Percentiles rank a stretch among this genome's conserved stretches.
phyloP scores from a whole-genome alignment of 2,113 vertebrate species.

The Prionailurus bengalensis region DNA sequence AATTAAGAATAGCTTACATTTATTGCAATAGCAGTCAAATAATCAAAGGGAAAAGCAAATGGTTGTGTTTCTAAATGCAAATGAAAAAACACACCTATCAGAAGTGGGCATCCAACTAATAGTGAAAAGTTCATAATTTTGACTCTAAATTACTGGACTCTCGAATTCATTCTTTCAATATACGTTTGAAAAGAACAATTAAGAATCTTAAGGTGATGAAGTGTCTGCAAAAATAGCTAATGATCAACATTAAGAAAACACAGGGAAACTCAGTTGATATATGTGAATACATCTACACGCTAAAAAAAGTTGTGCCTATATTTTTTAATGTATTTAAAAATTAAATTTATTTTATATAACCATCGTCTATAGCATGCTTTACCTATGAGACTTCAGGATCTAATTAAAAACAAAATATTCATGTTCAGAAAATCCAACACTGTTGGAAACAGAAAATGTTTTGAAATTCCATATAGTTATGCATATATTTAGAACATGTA shows the following conservation, averaged over 20 bases:
- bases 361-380: slow-evolving; percentile 10
- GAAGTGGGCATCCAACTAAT: not conserved
- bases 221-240: not conserved
- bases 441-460: slow-evolving; percentile 13
- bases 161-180: slow-evolving; percentile 13
- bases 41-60: slow-evolving; percentile 37
- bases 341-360: slow-evolving; percentile 20
- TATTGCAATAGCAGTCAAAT: not conserved
- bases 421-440: not conserved
- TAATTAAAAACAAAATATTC: slow-evolving; percentile 41
- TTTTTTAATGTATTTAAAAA: slow-evolving; percentile 9
- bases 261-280: not conserved
- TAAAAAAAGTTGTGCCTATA: not conserved
- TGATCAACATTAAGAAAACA: not conserved
- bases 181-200: slow-evolving; percentile 21
- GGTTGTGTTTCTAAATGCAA: not conserved
- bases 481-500: not conserved
- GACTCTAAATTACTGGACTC: not conserved
- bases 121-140: not conserved
- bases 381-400: slow-evolving; percentile 20
- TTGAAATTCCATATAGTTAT: not conserved
- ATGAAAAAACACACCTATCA: slow-evolving; percentile 30
- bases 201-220: not conserved
- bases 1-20: slow-evolving; percentile 11
- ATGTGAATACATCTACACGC: not conserved